A percentile compares a stretch with the other conserved stretches of the same genome.
These are phyloP conservation scores for Sarcophaga peregrina DNA, from an alignment of 1,140 invertebrate genomes.

Conservation along the genomic window DNA sequence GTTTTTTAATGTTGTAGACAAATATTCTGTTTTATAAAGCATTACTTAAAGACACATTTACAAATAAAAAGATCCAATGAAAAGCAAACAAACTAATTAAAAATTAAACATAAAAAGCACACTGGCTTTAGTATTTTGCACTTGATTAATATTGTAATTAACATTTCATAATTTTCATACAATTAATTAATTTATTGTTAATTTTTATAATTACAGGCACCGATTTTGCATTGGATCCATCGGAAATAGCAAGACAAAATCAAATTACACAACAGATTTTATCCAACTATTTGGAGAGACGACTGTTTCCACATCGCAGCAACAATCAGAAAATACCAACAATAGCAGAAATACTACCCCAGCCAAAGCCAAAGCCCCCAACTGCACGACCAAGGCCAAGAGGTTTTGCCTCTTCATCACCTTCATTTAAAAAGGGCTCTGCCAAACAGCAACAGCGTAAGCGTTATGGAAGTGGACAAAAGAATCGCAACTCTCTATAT, in stretches of 20 bases:
- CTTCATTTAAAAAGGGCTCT: not conserved
- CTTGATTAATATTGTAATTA: no score
- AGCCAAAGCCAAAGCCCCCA: constrained; percentile 65
- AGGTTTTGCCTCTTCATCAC: constrained; percentile 48
- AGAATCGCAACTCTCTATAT: not conserved
- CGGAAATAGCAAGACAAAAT: constrained; percentile 76
- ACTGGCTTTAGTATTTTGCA: no score
- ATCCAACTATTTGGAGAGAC: constrained; percentile 75
- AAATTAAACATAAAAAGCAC: no score
- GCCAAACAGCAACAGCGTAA: constrained; percentile 5
- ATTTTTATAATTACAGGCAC: not conserved
- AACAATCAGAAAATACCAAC: constrained; percentile 70
- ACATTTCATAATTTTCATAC: no score
- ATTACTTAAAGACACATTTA: no score
- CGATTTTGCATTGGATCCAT: constrained; percentile 66
- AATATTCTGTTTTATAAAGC: no score
- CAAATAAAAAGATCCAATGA: no score
- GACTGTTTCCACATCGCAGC: constrained; percentile 70
- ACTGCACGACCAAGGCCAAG: constrained; percentile 52
- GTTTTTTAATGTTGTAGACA: no score
- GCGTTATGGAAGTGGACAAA: constrained; percentile 22
- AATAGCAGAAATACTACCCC: constrained; percentile 72
- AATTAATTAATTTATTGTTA: no score
- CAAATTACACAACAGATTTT: constrained; percentile 78
- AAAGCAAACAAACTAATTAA: no score